Base-by-base conservation (phyloP, 35 echinoderm and acorn worm species). In the Ophiothrix spiculata region DNA sequence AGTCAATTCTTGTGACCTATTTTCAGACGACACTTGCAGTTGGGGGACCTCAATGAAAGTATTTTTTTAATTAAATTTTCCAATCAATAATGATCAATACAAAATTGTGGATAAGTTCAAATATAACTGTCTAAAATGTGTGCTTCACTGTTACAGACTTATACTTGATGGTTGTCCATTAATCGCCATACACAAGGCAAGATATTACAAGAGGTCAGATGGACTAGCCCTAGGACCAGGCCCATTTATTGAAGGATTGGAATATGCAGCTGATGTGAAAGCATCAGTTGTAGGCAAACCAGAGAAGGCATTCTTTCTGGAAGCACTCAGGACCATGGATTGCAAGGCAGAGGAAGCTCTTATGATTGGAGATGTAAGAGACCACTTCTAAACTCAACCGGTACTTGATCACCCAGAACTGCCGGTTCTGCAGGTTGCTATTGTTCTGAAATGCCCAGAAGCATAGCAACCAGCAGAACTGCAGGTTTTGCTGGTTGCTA, bases 321-420 rank as follows among this genome's bases (percentile, higher is more conserved):
- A 88, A 36, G 95, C 95, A 33, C 17, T 98, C 34, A 88, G 86
- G 73, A 88, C 88, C 41, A 25, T 98, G 39, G 79, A 82, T 31
- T 98, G 91, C 75, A 49, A 75, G 38, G 88, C 95, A 32, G 46
- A 90, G 63, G 91, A 98, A 36, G 88, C 95, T 42, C 91, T 98
- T 11, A 98, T 98, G 95, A 98, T 98, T 86, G 95, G 95, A 78
- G 95, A 98, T 86, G 95, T 98, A 77, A 94, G 95, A 75, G 78
- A n/a, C n/a, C n/a, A 77, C 37, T 35, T 80, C 21, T 37, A 23
- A 37, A 33, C 36, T 80, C n/a, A n/a, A n/a, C n/a, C n/a, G n/a
- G n/a, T n/a, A n/a, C n/a, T n/a, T n/a, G n/a, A n/a, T n/a, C n/a
- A n/a, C n/a, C n/a, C n/a, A n/a, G n/a, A n/a, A n/a, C n/a, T n/a